Evolutionary conservation across 2,113 vertebrate genomes (phyloP).

Genomic region (Ciconia boyciana): DNA sequence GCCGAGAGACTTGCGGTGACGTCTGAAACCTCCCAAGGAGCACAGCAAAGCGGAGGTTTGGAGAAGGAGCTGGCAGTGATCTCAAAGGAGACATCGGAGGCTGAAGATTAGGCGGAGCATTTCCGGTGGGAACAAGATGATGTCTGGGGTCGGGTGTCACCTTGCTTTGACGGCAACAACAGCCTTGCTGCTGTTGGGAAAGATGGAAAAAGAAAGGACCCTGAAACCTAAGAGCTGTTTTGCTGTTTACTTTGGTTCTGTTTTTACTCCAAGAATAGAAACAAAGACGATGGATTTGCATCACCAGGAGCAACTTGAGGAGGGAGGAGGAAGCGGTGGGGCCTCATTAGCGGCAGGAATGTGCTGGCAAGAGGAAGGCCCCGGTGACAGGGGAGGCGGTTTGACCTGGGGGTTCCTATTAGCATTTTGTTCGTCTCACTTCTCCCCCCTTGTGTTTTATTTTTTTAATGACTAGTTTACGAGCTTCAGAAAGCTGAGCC

Average conservation of each 20-base stretch:
- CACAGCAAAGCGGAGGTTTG: fast-evolving
- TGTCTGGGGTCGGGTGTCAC: not conserved
- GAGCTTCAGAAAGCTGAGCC: not conserved
- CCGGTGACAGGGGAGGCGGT: not conserved
- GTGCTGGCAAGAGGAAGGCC: slow-evolving; percentile 17
- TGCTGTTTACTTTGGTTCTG: slow-evolving; percentile 44
- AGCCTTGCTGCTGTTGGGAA: not conserved
- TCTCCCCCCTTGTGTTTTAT: not conserved
- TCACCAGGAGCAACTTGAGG: slow-evolving; percentile 57
- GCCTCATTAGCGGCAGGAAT: slow-evolving; percentile 45
- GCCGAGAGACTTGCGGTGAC: fast-evolving
- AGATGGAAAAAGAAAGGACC: slow-evolving; percentile 39
- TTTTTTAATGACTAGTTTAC: not conserved
- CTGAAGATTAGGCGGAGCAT: not conserved
- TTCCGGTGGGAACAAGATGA: not conserved
- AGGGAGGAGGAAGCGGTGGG: slow-evolving; percentile 40
- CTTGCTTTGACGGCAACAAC: not conserved
- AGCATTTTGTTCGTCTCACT: slow-evolving; percentile 21
- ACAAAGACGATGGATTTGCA: slow-evolving; percentile 53
- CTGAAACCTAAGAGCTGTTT: slow-evolving; percentile 52
- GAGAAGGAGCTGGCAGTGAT: not conserved
- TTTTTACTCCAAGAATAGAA: slow-evolving; percentile 60
- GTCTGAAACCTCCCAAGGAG: not conserved
- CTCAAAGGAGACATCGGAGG: not conserved
- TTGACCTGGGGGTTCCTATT: slow-evolving; percentile 29